Percentiles rank a stretch among this genome's conserved stretches.
Evolutionary conservation across 2,113 vertebrate genomes (phyloP).

Genomic region (Furnarius figulus): DNA sequence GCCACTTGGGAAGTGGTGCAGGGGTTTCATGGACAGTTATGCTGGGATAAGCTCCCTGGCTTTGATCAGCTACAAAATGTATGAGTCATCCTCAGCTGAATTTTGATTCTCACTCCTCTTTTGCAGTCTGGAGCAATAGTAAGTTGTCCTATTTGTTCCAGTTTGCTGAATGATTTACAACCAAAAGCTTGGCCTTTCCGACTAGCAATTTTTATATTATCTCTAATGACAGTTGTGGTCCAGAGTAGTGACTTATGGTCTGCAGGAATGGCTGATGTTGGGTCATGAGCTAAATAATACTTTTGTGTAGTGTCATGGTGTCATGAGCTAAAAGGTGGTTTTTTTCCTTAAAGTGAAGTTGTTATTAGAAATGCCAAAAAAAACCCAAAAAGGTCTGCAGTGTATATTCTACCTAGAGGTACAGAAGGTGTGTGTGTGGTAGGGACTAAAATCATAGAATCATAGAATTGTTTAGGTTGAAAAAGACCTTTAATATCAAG

Average conservation of each 20-base stretch:
- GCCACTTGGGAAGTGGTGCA: rapidly evolving
- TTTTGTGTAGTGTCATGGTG: not conserved
- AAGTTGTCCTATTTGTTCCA: not conserved
- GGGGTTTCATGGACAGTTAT: not conserved
- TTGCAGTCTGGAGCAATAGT: not conserved
- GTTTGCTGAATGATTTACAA: not conserved
- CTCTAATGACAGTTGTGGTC: not conserved
- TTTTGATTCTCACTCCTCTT: not conserved
- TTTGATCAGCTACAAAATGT: not conserved
- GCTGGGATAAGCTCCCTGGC: not conserved
- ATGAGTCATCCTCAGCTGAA: not conserved
- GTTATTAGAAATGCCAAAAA: not conserved
- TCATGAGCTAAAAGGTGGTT: not conserved
- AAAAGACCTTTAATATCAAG: not conserved
- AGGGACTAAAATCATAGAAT: not conserved
- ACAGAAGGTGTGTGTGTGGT: not conserved
- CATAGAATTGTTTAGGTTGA: not conserved
- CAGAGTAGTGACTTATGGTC: conserved; percentile 5
- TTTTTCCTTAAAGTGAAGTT: not conserved
- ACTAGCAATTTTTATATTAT: conserved; percentile 8
- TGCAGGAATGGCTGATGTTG: not conserved
- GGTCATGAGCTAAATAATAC: not conserved
- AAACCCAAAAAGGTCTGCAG: not conserved
- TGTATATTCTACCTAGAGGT: not conserved
- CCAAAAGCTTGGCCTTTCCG: not conserved